These are phyloP conservation scores for Gadus chalcogrammus DNA, from an alignment of 2,113 vertebrate genomes.

Conservation along the genomic window DNA sequence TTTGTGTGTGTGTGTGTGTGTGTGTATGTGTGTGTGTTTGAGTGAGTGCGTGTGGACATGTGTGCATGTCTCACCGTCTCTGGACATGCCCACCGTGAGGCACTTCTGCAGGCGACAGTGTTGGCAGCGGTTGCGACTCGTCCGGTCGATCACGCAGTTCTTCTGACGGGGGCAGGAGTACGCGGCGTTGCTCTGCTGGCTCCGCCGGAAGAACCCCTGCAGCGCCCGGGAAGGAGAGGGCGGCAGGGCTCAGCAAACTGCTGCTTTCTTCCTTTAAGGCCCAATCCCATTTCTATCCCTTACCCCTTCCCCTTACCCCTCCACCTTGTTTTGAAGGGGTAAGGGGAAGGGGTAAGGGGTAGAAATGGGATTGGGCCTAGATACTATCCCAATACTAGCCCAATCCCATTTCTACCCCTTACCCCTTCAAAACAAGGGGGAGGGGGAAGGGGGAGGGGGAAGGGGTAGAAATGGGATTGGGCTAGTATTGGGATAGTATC, in stretches of 20 bases:
- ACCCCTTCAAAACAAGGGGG: too few relatives aligned
- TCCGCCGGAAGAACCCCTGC: constrained; percentile 92
- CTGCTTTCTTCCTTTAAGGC: too few relatives aligned
- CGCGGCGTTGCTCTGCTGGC: constrained; percentile 89
- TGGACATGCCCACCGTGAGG: constrained; percentile 85
- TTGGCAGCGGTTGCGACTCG: constrained; percentile 90
- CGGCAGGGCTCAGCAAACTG: background rate
- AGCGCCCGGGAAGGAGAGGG: background rate
- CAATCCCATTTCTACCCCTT: too few relatives aligned
- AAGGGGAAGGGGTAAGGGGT: too few relatives aligned
- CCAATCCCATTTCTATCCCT: too few relatives aligned
- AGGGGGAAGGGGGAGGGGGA: too few relatives aligned
- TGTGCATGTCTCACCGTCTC: constrained; percentile 74
- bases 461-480: too few relatives aligned
- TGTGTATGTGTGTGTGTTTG: background rate
- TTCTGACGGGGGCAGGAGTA: constrained; percentile 94
- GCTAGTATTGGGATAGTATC: too few relatives aligned
- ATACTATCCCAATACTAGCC: too few relatives aligned
- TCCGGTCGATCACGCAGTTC: constrained; percentile 91
- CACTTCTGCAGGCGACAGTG: constrained; percentile 95
- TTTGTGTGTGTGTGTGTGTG: background rate
- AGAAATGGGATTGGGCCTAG: too few relatives aligned
- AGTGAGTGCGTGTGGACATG: background rate
- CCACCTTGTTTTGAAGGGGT: too few relatives aligned
- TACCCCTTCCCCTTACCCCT: too few relatives aligned